Percentiles rank a stretch among this genome's conserved stretches.
phyloP scores from a whole-genome alignment of 2,113 vertebrate genomes.

The Anhinga anhinga region DNA sequence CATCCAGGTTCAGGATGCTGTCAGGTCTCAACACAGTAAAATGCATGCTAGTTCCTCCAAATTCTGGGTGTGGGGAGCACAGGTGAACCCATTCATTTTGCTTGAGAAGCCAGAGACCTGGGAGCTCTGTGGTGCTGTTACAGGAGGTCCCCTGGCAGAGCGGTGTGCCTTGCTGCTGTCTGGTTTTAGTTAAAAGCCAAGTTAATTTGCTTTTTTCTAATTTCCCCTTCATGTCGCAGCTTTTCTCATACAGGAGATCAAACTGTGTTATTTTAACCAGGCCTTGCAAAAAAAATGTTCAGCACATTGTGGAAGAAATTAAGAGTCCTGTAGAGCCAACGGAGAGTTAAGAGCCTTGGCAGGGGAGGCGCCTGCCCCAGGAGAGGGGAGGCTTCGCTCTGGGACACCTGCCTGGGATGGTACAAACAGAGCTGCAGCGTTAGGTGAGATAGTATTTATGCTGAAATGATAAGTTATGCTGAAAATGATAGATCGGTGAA shows the following conservation, averaged over 20 bases:
- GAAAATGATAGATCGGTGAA: not conserved
- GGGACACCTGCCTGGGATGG: not conserved
- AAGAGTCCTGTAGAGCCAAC: not conserved
- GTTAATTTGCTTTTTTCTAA: not conserved
- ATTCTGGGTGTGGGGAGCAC: not conserved
- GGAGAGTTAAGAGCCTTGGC: not conserved
- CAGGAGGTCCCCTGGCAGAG: not conserved
- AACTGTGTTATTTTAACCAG: not conserved
- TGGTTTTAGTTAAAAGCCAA: not conserved
- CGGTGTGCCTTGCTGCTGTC: not conserved
- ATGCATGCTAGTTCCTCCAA: not conserved
- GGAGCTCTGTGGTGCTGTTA: rapidly evolving
- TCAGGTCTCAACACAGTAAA: not conserved
- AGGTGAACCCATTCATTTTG: not conserved
- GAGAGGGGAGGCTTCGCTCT: not conserved
- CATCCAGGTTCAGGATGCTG: not conserved
- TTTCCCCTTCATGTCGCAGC: not conserved
- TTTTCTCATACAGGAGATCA: not conserved
- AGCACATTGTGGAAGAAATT: not conserved
- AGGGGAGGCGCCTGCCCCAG: not conserved
- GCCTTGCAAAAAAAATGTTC: not conserved
- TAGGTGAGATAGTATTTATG: not conserved
- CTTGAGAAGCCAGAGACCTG: not conserved
- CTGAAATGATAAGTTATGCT: not conserved
- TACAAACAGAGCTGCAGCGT: rapidly evolving